A percentile compares a stretch with the other conserved stretches of the same genome.
These are phyloP conservation scores for Epizoanthus illoricatus DNA, from an alignment of 92 coral and sea anemone species.

Conservation along the genomic window DNA sequence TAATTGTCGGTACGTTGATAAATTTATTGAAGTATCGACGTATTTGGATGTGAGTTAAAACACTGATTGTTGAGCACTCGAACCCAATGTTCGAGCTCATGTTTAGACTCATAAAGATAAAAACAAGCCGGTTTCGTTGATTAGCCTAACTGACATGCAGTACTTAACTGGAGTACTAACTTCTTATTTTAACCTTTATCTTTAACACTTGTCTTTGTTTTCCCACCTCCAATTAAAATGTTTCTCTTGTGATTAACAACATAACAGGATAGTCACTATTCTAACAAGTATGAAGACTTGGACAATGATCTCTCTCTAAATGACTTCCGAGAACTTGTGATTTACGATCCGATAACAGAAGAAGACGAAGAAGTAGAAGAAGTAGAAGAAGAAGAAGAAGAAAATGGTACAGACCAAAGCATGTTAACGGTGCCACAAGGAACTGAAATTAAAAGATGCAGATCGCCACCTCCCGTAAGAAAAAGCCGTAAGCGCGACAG, in stretches of 20 bases:
- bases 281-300: slow-evolving; percentile 45
- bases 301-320: slow-evolving; percentile 71
- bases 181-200: not conserved
- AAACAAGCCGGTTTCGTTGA: not conserved
- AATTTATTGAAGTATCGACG: no score
- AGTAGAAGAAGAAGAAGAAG: slow-evolving; percentile 47
- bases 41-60: no score
- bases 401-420: slow-evolving; percentile 29
- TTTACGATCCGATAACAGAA: slow-evolving; percentile 80
- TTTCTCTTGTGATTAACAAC: slow-evolving; percentile 39
- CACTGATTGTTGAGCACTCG: no score
- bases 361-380: slow-evolving; percentile 70
- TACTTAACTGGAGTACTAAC: not conserved
- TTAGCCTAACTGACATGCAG: slow-evolving; percentile 9
- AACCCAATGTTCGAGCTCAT: no score
- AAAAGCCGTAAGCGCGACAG: slow-evolving; percentile 97
- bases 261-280: slow-evolving; percentile 48
- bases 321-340: slow-evolving; percentile 78
- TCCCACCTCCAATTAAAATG: not conserved
- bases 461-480: slow-evolving; percentile 57
- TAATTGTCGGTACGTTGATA: no score
- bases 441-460: slow-evolving; percentile 14
- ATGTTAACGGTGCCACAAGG: slow-evolving; percentile 1
- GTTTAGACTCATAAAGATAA: not conserved
- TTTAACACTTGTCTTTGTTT: not conserved